Conservation (phyloP, 2,797 vertebrate genomes). For the Xenentodon cancila region DNA sequence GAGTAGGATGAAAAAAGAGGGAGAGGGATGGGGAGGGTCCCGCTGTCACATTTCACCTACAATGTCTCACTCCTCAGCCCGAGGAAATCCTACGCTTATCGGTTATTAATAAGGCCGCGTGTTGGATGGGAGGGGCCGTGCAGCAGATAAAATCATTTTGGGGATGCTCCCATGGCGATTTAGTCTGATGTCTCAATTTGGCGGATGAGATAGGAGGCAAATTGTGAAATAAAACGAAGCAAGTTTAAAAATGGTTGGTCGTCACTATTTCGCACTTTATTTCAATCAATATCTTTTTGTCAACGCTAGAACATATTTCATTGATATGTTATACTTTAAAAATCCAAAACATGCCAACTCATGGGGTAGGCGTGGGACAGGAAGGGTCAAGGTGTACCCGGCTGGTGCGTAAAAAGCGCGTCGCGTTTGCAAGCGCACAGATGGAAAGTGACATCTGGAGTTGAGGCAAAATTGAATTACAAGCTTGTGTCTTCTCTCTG, state of each 20-base stretch:
- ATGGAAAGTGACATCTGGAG: conserved; percentile 96
- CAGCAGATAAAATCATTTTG: conserved; percentile 70
- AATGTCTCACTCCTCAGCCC: conserved; percentile 82
- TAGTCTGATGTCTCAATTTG: conserved; percentile 79
- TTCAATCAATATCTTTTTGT: no score
- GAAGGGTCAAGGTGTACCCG: conserved; percentile 32
- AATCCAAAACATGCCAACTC: not conserved
- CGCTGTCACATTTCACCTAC: conserved; percentile 82
- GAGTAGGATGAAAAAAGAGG: conserved; percentile 60
- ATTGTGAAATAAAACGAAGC: not conserved
- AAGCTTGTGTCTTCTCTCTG: conserved; percentile 78
- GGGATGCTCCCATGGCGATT: conserved; percentile 66
- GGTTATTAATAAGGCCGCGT: conserved; percentile 76
- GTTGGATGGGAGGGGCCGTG: conserved; percentile 60
- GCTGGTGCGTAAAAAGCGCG: conserved; percentile 61
- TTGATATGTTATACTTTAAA: not conserved
- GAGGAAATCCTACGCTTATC: conserved; percentile 80
- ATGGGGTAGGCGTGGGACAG: accelerated
- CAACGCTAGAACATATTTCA: no score
- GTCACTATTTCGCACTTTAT: no score
- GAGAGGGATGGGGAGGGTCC: conserved; percentile 80
- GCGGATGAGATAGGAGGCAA: conserved; percentile 25
- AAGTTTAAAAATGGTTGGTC: no score
- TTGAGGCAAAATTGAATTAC: conserved; percentile 89
- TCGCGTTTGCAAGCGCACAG: conserved; percentile 87